Percentiles rank a stretch among this genome's conserved stretches.
phyloP scores from a whole-genome alignment of 2,888 invertebrate species.

The Metalampra italica region DNA sequence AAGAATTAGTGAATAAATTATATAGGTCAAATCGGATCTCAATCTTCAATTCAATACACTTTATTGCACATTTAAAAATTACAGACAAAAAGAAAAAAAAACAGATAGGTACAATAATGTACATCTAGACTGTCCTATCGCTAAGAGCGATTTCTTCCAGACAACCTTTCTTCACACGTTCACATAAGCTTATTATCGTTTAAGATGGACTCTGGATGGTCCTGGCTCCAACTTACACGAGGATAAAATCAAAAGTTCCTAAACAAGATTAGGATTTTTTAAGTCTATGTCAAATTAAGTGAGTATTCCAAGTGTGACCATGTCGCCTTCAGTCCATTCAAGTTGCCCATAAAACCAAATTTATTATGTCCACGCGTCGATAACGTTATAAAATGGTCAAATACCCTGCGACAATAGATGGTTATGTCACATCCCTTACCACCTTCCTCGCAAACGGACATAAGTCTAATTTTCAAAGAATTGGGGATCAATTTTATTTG shows the following conservation, averaged over 20 bases:
- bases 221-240: too few relatives aligned
- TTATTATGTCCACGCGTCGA: conserved; percentile 61
- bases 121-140: too few relatives aligned
- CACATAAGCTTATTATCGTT: too few relatives aligned
- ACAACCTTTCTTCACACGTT: too few relatives aligned
- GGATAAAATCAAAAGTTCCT: neutral
- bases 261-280: neutral
- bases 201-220: too few relatives aligned
- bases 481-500: neutral
- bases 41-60: too few relatives aligned
- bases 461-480: neutral
- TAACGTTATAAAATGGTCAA: conserved; percentile 44
- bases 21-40: too few relatives aligned
- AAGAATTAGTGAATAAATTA: too few relatives aligned
- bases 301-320: conserved; percentile 33
- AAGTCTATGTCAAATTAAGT: conserved; percentile 10
- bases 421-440: conserved; percentile 26
- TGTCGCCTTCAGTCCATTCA: conserved; percentile 26
- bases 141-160: too few relatives aligned
- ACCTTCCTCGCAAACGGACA: neutral
- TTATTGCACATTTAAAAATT: too few relatives aligned
- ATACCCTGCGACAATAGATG: conserved; percentile 28
- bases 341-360: conserved; percentile 62
- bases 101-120: too few relatives aligned
- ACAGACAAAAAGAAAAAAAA: too few relatives aligned